A percentile compares a stretch with the other conserved stretches of the same genome.
phyloP scores from a whole-genome alignment of 2,113 vertebrate species.

The Spizaetus ornatus region DNA sequence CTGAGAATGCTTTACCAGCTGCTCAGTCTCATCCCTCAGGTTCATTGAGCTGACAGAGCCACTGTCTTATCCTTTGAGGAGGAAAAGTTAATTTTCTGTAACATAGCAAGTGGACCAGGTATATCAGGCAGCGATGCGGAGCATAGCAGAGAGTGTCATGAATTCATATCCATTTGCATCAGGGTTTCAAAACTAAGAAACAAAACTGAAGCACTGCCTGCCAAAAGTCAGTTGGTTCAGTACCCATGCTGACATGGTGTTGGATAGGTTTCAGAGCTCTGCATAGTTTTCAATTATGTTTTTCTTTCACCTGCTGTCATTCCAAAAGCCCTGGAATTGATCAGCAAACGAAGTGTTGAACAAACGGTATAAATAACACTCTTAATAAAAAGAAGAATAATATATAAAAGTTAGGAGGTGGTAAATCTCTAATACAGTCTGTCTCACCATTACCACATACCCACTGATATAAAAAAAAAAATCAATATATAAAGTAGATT shows the following conservation, averaged over 20 bases:
- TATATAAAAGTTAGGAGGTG: not conserved
- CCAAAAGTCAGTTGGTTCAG: not conserved
- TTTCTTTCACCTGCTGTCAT: slow-evolving; percentile 4
- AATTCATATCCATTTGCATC: not conserved
- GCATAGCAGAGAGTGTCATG: not conserved
- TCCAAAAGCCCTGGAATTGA: not conserved
- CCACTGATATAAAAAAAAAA: not conserved
- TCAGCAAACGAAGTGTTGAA: not conserved
- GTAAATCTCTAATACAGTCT: not conserved
- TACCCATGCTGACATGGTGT: not conserved
- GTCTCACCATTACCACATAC: not conserved
- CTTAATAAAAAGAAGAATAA: not conserved
- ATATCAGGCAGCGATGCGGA: not conserved
- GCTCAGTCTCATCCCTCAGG: not conserved
- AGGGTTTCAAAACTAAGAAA: not conserved
- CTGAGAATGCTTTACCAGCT: not conserved
- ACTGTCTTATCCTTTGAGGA: not conserved
- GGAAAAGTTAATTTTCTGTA: not conserved
- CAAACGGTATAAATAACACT: not conserved
- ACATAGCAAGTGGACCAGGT: not conserved
- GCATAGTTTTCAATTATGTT: not conserved
- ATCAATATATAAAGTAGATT: not conserved
- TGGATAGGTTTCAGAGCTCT: not conserved
- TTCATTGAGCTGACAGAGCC: not conserved
- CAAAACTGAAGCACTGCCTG: not conserved